These are phyloP conservation scores for Halcyon smyrnensis DNA, from an alignment of 2,797 vertebrate species.

Conservation along the genomic window DNA sequence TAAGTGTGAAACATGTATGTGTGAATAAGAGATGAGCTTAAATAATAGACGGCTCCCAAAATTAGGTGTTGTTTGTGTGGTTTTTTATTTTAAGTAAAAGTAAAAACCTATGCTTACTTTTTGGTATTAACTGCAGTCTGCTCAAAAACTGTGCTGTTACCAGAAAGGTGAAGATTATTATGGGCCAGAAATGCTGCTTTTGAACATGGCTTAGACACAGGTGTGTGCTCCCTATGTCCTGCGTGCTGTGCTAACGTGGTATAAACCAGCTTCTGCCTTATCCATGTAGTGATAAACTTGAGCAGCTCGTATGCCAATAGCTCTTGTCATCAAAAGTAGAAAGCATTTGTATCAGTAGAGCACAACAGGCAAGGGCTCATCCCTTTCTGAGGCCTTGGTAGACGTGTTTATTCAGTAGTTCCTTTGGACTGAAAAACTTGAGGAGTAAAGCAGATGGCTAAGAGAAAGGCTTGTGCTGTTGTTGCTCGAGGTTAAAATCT, in stretches of 20 bases:
- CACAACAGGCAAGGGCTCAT: neutral
- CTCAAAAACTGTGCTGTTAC: neutral
- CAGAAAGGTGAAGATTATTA: neutral
- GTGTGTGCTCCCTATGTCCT: neutral
- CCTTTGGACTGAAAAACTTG: neutral
- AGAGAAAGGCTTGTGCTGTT: neutral
- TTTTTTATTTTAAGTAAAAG: neutral
- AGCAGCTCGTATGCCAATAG: neutral
- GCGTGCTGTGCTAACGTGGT: neutral
- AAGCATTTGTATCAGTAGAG: neutral
- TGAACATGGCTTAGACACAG: neutral
- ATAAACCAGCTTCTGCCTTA: neutral
- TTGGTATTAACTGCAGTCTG: neutral
- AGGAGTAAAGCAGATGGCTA: neutral
- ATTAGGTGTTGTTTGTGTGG: rapidly evolving
- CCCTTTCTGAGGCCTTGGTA: neutral
- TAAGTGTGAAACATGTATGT: neutral
- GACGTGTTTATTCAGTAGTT: neutral
- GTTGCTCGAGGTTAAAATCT: neutral
- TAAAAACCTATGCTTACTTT: neutral
- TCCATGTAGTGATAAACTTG: neutral
- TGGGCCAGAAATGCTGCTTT: neutral
- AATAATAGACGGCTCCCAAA: neutral
- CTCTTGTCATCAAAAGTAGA: neutral
- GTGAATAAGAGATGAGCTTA: neutral